A percentile compares a stretch with the other conserved stretches of the same genome.
Conservation (phyloP, 2,888 invertebrate species). For the Creontiades dilutus region DNA sequence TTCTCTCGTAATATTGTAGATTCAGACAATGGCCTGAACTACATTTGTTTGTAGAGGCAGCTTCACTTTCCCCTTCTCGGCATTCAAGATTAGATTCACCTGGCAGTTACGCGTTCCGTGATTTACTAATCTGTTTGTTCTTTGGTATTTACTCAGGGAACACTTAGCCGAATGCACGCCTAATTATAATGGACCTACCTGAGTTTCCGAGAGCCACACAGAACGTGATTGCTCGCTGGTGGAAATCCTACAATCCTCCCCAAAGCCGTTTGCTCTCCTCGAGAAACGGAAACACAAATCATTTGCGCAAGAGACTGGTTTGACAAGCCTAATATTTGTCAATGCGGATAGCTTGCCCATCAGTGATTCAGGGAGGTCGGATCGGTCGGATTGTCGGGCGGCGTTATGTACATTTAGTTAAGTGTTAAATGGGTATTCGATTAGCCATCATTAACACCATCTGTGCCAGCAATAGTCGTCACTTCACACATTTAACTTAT, state of each 20-base stretch:
- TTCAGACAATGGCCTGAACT: not conserved
- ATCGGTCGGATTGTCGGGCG: too few relatives aligned
- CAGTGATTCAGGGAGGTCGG: too few relatives aligned
- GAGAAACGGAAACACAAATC: constrained; percentile 2
- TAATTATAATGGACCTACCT: constrained; percentile 3
- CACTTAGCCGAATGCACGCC: not conserved
- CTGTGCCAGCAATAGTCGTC: too few relatives aligned
- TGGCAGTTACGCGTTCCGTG: not conserved
- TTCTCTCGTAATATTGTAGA: not conserved
- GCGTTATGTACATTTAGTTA: too few relatives aligned
- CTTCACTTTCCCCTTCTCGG: not conserved
- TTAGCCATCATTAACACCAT: too few relatives aligned
- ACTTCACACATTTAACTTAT: too few relatives aligned
- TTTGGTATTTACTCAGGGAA: not conserved
- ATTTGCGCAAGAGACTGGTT: not conserved
- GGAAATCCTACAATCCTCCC: not conserved
- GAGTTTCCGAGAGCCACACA: not conserved
- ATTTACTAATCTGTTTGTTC: not conserved
- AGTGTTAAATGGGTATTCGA: too few relatives aligned
- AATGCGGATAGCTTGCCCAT: too few relatives aligned
- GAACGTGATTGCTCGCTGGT: not conserved
- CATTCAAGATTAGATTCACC: not conserved
- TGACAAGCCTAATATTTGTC: not conserved
- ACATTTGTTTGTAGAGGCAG: not conserved
- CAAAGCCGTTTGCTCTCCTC: not conserved